Base-by-base conservation (phyloP, 2,797 vertebrate genomes). In the Dromococcyx pavoninus region DNA sequence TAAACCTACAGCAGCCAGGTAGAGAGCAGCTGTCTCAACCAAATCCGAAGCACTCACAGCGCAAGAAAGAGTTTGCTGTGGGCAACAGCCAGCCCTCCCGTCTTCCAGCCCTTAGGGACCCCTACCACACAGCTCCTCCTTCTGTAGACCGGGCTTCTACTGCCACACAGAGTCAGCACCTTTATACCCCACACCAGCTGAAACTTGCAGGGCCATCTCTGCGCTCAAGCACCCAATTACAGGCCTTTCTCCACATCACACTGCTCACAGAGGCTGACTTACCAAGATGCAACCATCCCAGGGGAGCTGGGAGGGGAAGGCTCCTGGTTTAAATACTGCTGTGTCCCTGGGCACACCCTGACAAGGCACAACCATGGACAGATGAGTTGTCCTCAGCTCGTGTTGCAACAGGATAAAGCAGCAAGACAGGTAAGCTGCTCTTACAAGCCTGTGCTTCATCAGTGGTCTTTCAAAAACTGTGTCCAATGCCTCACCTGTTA, bases 31-130 rank as follows among this genome's bases (percentile, higher is more conserved):
- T 43, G 13, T 18, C 69, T 64, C 7, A 0, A 22, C 11, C 14
- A 37, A 7, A 2, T 9, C 27, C 39, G 33, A 7, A 43, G 33
- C 11, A 6, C 13, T 48, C 19, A 0, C 0, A 0, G 9, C 5
- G 2, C 14, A 37, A 17, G 0, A 2, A n/a, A 13, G 8, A 32
- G 2, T 53, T 84, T 19, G 19, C 11, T 14, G 19, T 9, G 16
- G 50, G 14, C 33, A 69, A 7, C 25, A 53, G 23, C 19, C 12
- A 48, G 3, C 11, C 1, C 23, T 53, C 7, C 12, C 8, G 10
- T 43, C 35, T 64, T 56, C 23, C 46, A 67, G 70, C 27, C 30
- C n/a, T 2, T 0, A 14, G 7, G 18, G 9, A 13, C 5, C 67
- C 21, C 11, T 27, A 41, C 6, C 7, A 22, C 11, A 4, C 17